Base-by-base conservation (phyloP, 2,113 vertebrate species). In the Gila orcuttii region DNA sequence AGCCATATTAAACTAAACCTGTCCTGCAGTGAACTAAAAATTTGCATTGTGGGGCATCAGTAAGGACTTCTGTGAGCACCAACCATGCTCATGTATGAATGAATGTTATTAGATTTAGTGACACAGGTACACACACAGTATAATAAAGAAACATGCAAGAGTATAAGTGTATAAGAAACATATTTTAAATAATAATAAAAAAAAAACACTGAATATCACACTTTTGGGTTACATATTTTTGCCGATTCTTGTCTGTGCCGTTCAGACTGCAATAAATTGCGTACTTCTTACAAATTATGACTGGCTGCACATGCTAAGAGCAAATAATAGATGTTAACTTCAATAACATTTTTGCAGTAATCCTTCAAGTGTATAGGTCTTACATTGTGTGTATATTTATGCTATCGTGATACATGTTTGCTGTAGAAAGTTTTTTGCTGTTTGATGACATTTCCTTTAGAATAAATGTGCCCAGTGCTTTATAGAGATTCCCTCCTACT, bases 51-150 rank as follows among this genome's bases (percentile, higher is more conserved):
- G 47, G 45, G 4, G 82, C 62, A 85, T 76, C 85, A 93, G 90
- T 91, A 92, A 93, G 92, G 90, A 93, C 92, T 91, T 91, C 55
- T 36, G 21, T 31, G 68, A 91, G 86, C 91, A 91, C 92, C 91
- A 45, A 25, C 50, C 25, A 79, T 79, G 28, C 25, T 79, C 52
- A 75, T 52, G 75, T 89, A 45, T 88, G 69, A 80, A 31, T 76
- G 55, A 82, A 80, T 59, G 85, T 89, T 83, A 77, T 74, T 64
- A 76, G 86, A 79, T 66, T 88, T 68, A 71, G 87, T 91, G 90
- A 86, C 31, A 91, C 47, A 89, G 39, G 87, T 85, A 76, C 50
- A 88, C 50, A 87, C 83, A 84, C 25, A 62, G 59, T 85, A 83
- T 77, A 76, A 89, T 88, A 69, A 83, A 69, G 74, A 86, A 89